These are phyloP conservation scores for Zelostemma sp. DNA, from an alignment of 1,140 invertebrate genomes.

Conservation along the genomic window DNA sequence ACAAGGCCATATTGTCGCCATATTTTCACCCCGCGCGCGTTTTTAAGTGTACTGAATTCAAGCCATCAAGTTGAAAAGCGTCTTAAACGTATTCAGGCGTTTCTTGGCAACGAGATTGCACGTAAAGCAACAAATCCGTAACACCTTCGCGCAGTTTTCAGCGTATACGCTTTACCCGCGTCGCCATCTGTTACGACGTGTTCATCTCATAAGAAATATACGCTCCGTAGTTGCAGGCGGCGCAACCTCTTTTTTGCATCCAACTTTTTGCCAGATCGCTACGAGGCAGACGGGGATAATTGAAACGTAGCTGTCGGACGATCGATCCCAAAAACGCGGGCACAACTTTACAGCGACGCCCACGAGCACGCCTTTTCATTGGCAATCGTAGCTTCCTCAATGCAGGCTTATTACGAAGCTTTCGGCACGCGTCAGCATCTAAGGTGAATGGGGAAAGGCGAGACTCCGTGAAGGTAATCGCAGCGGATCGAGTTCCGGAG, in stretches of 20 bases:
- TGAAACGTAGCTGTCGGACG: no score
- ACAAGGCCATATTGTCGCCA: no score
- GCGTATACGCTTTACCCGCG: not conserved
- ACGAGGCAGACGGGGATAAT: no score
- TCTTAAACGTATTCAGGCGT: no score
- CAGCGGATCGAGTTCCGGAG: constrained; percentile 19
- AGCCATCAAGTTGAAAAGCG: not conserved
- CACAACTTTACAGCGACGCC: no score
- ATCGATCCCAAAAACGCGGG: no score
- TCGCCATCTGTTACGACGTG: constrained; percentile 1
- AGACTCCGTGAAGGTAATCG: constrained; percentile 16
- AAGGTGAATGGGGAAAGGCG: constrained; percentile 4
- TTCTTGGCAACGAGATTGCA: no score
- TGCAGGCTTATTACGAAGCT: constrained; percentile 19
- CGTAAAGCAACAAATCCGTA: no score
- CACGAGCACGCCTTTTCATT: not conserved
- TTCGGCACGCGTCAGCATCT: constrained; percentile 12
- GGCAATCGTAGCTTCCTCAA: constrained; percentile 2
- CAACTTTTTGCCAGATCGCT: not conserved
- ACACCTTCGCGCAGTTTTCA: not conserved
- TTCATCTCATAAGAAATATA: not conserved
- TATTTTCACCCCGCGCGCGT: no score
- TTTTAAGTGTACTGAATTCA: not conserved
- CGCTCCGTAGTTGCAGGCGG: not conserved
- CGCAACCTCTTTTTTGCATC: not conserved